These are phyloP conservation scores for Naja naja DNA, from an alignment of 2,113 vertebrate genomes.

Conservation along the genomic window DNA sequence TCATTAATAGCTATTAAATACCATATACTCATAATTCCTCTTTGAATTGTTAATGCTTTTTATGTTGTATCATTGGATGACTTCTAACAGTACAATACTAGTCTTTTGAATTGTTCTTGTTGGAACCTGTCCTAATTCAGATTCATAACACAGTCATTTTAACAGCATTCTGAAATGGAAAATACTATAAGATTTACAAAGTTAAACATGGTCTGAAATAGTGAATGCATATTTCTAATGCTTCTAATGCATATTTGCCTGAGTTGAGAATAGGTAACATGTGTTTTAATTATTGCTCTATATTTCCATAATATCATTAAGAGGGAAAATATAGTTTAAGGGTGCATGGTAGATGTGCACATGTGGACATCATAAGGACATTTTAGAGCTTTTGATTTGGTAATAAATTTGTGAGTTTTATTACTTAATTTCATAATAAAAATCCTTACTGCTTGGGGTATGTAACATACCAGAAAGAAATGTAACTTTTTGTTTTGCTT, in stretches of 20 bases:
- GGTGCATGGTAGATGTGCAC: background rate
- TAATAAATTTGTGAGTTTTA: background rate
- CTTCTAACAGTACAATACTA: background rate
- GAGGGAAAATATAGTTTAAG: background rate
- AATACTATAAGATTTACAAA: background rate
- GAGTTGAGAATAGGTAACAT: background rate
- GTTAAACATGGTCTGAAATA: background rate
- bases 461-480: background rate
- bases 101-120: background rate
- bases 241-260: background rate
- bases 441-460: background rate
- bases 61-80: background rate
- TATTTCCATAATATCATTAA: background rate
- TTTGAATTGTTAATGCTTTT: background rate
- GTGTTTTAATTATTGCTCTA: background rate
- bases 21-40: background rate
- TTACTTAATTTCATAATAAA: background rate
- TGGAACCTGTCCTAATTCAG: background rate
- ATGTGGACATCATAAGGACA: background rate
- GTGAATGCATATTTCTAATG: no score
- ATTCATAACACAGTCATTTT: background rate
- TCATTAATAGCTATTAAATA: background rate
- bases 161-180: accelerated
- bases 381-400: background rate
- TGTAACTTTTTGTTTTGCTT: background rate